Base-by-base conservation (phyloP, 2,113 vertebrate species). In the Gavialis gangeticus region DNA sequence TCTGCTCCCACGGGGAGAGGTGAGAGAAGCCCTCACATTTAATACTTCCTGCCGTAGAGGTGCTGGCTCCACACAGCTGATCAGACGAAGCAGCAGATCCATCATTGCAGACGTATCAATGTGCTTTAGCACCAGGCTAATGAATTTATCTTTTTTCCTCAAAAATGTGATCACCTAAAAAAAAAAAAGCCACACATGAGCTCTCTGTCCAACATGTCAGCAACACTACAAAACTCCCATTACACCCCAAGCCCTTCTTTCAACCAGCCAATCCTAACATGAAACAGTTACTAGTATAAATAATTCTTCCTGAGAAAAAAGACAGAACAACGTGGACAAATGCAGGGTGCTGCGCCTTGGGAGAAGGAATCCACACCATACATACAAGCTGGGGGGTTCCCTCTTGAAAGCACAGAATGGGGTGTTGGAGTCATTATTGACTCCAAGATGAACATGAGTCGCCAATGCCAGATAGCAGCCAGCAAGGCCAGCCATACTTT, bases 41-140 rank as follows among this genome's bases (percentile, higher is more conserved):
- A 99, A 98, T 55, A 99, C 99, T 21, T 99, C 99, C 97, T 99
- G 99, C 87, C 99, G 98, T 25, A 99, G 98, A 4, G 98, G 96
- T 0, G 98, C 98, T 1, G 99, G 99, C 97, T 99, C 99, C 97
- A 99, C 99, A 14, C 99, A 99, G 97, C 99, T 99, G 97, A 99
- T 99, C 30, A 99, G 98, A 22, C 99, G 99, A 79, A 99, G 98
- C 87, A 99, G 98, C 73, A 99, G 97, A 97, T 99, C 99, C 99
- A 99, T 99, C 99, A 99, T 99, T 55, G 99, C 99, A 1, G 99
- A 99, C 6, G 99, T 99, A 71, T 99, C 99, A 2, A 99, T 98
- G 93, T 99, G 99, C 98, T 99, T 98, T 79, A 99, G 98, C 97
- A 99, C 99, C 97, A 99, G 98, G 96, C 98, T 97, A 59, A 99